Evolutionary conservation across 2,888 invertebrate species (phyloP), one percentile per base, ranked within the genome.

Genomic region (Sarcophaga subvicina): DNA sequence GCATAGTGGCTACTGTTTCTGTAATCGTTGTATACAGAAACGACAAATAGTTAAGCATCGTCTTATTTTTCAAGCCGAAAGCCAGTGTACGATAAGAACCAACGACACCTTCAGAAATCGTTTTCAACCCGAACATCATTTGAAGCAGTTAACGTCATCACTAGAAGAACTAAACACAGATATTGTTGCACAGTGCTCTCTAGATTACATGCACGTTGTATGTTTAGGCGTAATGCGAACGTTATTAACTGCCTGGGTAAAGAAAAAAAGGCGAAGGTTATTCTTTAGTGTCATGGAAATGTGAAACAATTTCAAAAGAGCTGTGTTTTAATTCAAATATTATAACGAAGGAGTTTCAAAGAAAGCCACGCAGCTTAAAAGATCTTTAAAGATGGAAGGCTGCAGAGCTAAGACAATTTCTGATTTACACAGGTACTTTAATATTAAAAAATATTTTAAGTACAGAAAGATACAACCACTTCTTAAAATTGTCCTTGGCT

Each of bases 401-500:
- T 49, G 86, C 88, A 59, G 87, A 87, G 76, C 80, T 86, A 4
- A 80, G 86, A 62, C 88, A 88, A 79, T 88, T 88, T 27, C 67
- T 86, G 20, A 71, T 86, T 22, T 22, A 22, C 22, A 22, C 22
- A 22, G 22, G 22, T 63, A 83, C 81, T n/a, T 85, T 87, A 62
- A 70, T 87, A 63, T 71, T 88, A 25, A 88, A 83, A 80, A 73
- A 84, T 20, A 62, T 84, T 80, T 14, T 88, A 76, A 85, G 80
- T 47, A 20, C 49, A 71, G 22, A 79, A 60, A 77, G 67, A 80
- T 89, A 87, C 79, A 49, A 12, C 45, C 78, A 85, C 82, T 88
- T 88, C 64, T 45, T 86, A 66, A 84, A 85, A 73, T 27, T 88
- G 59, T 83, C 76, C 20, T 78, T 88, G 80, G 87, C 80, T 73